phyloP scores from a whole-genome alignment of 2,888 invertebrate species.

The Suillia variegata region DNA sequence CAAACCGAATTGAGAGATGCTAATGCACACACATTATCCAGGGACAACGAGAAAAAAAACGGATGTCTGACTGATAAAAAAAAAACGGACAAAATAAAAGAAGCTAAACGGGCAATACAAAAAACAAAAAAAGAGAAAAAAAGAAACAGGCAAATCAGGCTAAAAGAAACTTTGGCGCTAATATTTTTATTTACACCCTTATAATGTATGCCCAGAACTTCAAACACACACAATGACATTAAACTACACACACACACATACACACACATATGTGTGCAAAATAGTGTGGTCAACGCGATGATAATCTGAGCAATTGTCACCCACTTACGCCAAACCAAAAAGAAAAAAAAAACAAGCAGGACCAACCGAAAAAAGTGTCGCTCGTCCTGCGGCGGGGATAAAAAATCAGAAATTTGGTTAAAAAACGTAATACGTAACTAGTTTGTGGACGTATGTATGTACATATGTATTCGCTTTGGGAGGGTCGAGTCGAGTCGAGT shows the following conservation, averaged over 20 bases:
- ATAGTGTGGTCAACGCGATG: slow-evolving; percentile 17
- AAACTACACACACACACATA: slow-evolving; percentile 6
- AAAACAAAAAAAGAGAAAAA: slow-evolving; percentile 10
- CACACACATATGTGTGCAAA: background rate
- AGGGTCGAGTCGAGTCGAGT: no score
- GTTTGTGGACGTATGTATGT: no score
- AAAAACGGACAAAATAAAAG: slow-evolving; percentile 3
- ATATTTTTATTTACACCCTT: slow-evolving; percentile 54
- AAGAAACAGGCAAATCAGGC: slow-evolving; percentile 13
- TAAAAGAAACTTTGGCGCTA: slow-evolving; percentile 31
- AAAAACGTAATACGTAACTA: no score
- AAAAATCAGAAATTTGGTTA: slow-evolving; percentile 14
- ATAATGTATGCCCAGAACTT: slow-evolving; percentile 31
- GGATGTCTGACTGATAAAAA: background rate
- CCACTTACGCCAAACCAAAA: slow-evolving; percentile 23
- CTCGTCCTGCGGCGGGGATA: no score
- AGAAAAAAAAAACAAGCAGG: background rate
- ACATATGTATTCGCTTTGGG: no score
- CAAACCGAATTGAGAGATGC: slow-evolving; percentile 41
- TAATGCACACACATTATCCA: slow-evolving; percentile 34
- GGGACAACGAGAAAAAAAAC: background rate
- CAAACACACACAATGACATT: background rate
- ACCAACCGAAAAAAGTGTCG: no score
- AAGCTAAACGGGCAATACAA: background rate
- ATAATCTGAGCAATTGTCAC: slow-evolving; percentile 31